These are phyloP conservation scores for Candidula unifasciata DNA, from an alignment of 2,888 invertebrate species.

Conservation along the genomic window DNA sequence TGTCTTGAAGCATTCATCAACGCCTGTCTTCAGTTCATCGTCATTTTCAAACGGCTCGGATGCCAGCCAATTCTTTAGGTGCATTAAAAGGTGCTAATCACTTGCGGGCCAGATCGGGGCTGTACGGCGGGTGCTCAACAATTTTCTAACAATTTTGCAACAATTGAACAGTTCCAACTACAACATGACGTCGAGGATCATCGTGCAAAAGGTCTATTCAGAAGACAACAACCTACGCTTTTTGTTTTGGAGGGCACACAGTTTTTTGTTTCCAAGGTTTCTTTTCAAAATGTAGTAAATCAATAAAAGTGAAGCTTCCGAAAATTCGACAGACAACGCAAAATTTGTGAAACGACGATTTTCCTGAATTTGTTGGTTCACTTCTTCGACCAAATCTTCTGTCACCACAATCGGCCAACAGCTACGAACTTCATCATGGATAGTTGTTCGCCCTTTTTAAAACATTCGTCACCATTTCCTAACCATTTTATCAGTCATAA, in stretches of 20 bases:
- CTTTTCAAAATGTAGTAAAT: neutral
- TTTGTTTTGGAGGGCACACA: neutral
- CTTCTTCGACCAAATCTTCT: neutral
- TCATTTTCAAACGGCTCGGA: too few relatives aligned
- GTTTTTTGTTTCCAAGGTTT: neutral
- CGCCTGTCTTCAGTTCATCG: too few relatives aligned
- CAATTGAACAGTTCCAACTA: too few relatives aligned
- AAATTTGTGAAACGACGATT: slow-evolving; percentile 1
- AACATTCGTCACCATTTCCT: neutral
- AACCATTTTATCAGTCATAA: slow-evolving; percentile 5
- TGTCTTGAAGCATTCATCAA: too few relatives aligned
- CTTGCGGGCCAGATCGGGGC: too few relatives aligned
- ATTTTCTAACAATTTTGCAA: too few relatives aligned
- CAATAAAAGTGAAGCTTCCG: neutral
- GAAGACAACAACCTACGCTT: too few relatives aligned
- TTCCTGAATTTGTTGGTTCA: neutral
- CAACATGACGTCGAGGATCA: too few relatives aligned
- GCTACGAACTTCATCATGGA: neutral
- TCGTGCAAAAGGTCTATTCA: too few relatives aligned
- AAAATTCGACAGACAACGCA: neutral
- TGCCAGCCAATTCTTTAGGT: too few relatives aligned
- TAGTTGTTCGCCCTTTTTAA: neutral
- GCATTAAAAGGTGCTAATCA: too few relatives aligned
- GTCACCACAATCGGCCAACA: neutral
- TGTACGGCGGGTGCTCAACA: too few relatives aligned